Conservation (phyloP, 2,113 vertebrate species). For the Sisor rabdophorus region DNA sequence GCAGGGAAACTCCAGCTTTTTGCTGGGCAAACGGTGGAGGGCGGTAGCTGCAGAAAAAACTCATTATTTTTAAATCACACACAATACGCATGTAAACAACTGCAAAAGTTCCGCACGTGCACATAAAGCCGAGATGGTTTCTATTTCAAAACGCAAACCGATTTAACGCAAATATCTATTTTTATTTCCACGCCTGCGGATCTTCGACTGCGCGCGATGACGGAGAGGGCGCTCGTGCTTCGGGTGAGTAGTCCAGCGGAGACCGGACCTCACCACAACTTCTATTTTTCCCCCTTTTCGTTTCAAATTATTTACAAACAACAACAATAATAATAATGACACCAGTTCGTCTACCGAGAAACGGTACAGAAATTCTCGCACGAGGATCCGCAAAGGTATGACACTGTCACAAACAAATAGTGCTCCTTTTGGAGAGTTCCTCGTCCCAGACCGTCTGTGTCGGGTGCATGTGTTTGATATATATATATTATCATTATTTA, state of each 20-base stretch:
- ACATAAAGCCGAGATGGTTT: neutral
- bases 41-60: slow-evolving; percentile 38
- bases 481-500: no score
- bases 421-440: neutral
- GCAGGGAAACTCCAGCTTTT: slow-evolving; percentile 31
- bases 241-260: slow-evolving; percentile 61
- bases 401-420: slow-evolving; percentile 12
- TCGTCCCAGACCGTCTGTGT: slow-evolving; percentile 25
- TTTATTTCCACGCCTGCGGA: slow-evolving; percentile 12
- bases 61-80: neutral
- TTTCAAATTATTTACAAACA: slow-evolving; percentile 24
- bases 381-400: slow-evolving; percentile 53
- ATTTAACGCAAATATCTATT: neutral
- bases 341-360: slow-evolving; percentile 31
- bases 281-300: slow-evolving; percentile 15
- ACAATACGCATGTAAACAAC: neutral
- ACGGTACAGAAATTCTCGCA: slow-evolving; percentile 9
- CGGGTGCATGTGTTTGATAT: no score
- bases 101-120: slow-evolving; percentile 33
- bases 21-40: slow-evolving; percentile 48
- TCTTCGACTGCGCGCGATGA: slow-evolving; percentile 56
- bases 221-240: slow-evolving; percentile 66
- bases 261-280: slow-evolving; percentile 46
- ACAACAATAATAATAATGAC: slow-evolving; percentile 41
- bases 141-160: neutral